phyloP scores from a whole-genome alignment of 2,113 vertebrate genomes.

The Cyphomyrus discorhynchus region DNA sequence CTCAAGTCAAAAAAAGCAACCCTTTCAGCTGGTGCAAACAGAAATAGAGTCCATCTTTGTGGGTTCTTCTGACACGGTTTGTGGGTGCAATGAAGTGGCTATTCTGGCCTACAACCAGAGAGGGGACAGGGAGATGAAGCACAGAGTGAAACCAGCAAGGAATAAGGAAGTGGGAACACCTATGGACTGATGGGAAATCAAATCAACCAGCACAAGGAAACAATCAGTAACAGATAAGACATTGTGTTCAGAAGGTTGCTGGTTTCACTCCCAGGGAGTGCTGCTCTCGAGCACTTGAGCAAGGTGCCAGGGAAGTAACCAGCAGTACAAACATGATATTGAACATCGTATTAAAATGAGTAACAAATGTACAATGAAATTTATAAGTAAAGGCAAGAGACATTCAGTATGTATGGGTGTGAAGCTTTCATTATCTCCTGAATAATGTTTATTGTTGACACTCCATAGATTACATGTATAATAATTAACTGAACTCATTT shows the following conservation, averaged over 20 bases:
- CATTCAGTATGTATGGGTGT: not conserved
- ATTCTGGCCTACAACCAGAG: not conserved
- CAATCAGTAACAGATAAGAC: not conserved
- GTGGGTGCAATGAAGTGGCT: not conserved
- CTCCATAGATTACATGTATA: not conserved
- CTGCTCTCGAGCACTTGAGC: not conserved
- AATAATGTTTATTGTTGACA: not conserved
- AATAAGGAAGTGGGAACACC: not conserved
- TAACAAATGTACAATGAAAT: not conserved
- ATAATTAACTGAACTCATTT: not conserved
- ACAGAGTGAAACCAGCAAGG: not conserved
- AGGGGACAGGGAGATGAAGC: not conserved
- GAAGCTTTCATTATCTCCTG: not conserved
- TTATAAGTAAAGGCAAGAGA: not conserved
- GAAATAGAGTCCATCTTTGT: not conserved
- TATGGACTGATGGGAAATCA: not conserved
- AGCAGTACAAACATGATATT: not conserved
- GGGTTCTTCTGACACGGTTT: not conserved
- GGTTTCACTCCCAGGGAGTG: not conserved
- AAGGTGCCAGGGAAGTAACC: not conserved
- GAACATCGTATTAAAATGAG: not conserved
- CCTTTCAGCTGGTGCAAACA: not conserved
- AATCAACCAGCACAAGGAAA: not conserved
- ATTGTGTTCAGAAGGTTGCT: not conserved
- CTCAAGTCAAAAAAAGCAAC: not conserved